Conservation (phyloP, 2,888 invertebrate species). For the Phlogophora meticulosa region DNA sequence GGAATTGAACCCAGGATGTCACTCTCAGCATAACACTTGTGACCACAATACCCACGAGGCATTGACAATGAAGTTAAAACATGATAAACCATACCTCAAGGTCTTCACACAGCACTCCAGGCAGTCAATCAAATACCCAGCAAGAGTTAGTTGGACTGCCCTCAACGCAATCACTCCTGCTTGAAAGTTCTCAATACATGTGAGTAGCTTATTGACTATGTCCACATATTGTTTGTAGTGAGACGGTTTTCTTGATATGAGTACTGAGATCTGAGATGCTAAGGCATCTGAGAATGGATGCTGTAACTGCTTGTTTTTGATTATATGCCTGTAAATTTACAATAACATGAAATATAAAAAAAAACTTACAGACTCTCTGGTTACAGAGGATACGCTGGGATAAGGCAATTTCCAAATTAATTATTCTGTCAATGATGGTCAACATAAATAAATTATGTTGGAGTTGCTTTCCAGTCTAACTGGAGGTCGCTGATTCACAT, state of each 20-base stretch:
- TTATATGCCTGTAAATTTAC: slow-evolving; percentile 76
- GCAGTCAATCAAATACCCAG: slow-evolving; percentile 70
- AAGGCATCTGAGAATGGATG: slow-evolving; percentile 73
- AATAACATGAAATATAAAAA: neutral
- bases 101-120: slow-evolving; percentile 71
- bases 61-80: neutral
- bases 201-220: slow-evolving; percentile 73
- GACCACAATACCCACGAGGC: too few relatives aligned
- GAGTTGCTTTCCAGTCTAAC: too few relatives aligned
- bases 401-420: neutral
- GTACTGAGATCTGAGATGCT: slow-evolving; percentile 65
- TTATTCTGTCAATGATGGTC: too few relatives aligned
- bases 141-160: slow-evolving; percentile 68
- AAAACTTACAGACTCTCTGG: neutral
- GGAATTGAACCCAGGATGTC: too few relatives aligned
- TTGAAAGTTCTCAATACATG: slow-evolving; percentile 83
- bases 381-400: too few relatives aligned
- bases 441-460: too few relatives aligned
- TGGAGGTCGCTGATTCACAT: too few relatives aligned
- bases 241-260: slow-evolving; percentile 39
- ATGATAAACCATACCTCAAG: slow-evolving; percentile 70
- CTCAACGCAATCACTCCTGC: slow-evolving; percentile 76
- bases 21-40: too few relatives aligned
- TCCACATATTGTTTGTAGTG: slow-evolving; percentile 67
- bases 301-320: slow-evolving; percentile 73